Evolutionary conservation across 1,140 invertebrate genomes (phyloP).

Genomic region (Brachionus calyciflorus): DNA sequence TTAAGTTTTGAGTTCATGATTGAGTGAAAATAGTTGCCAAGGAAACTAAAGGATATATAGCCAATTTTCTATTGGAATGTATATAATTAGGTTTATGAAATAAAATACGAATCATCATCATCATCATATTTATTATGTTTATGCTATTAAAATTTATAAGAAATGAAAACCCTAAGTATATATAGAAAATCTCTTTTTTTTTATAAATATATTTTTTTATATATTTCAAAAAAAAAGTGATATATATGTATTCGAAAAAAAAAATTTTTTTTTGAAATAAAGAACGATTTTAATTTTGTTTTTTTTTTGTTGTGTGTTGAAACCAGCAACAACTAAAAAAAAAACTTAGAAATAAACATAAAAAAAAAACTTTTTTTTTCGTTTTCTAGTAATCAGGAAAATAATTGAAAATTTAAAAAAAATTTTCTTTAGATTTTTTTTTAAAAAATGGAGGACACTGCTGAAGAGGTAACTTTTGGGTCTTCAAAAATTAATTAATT

Average conservation of each 20-base stretch:
- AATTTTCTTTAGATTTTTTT: neutral
- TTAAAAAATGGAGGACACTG: slow-evolving; percentile 39
- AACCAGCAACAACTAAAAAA: slow-evolving; percentile 34
- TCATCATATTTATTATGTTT: slow-evolving; percentile 32
- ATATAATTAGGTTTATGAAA: no score
- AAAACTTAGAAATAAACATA: slow-evolving; percentile 34
- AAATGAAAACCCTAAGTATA: slow-evolving; percentile 9
- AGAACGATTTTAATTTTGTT: slow-evolving; percentile 30
- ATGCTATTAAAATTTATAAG: slow-evolving; percentile 37
- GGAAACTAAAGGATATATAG: neutral
- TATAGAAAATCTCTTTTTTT: slow-evolving; percentile 29
- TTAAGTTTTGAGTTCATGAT: no score
- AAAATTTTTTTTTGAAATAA: no score
- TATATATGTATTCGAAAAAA: slow-evolving; percentile 36
- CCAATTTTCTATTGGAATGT: no score
- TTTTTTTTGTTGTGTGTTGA: neutral
- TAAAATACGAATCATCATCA: neutral
- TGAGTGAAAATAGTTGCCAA: no score
- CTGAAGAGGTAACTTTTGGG: slow-evolving; percentile 42
- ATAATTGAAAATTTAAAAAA: no score
- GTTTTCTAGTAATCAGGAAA: neutral
- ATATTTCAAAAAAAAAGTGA: slow-evolving; percentile 39
- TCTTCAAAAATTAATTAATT: neutral
- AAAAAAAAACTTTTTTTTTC: neutral
- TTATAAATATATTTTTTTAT: slow-evolving; percentile 4